phyloP scores from a whole-genome alignment of 2,113 vertebrate genomes.

The Sceloporus undulatus region DNA sequence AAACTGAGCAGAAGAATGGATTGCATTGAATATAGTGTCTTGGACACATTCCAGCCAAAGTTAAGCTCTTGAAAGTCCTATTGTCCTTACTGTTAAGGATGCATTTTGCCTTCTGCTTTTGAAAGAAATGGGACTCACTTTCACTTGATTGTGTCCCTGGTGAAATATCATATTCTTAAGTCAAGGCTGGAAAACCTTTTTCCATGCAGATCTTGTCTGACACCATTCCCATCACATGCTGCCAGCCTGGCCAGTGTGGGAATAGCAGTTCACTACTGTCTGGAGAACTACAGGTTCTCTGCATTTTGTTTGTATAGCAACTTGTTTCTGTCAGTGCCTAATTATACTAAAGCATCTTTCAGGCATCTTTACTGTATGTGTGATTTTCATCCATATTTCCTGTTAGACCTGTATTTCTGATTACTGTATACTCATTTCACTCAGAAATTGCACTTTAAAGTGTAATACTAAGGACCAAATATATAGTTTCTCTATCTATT shows the following conservation, averaged over 20 bases:
- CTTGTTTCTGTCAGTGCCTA: not conserved
- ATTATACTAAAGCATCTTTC: not conserved
- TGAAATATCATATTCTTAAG: not conserved
- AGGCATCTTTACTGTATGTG: not conserved
- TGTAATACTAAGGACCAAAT: not conserved
- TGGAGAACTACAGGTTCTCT: not conserved
- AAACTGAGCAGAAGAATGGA: constrained; percentile 38
- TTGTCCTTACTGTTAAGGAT: not conserved
- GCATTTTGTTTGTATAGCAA: not conserved
- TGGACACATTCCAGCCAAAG: not conserved
- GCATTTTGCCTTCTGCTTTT: not conserved
- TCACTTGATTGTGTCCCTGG: not conserved
- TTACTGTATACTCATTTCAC: not conserved
- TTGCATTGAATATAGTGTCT: constrained; percentile 30
- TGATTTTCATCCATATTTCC: not conserved
- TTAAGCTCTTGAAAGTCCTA: not conserved
- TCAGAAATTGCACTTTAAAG: constrained; percentile 1
- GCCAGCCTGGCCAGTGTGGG: not conserved
- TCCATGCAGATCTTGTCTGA: not conserved
- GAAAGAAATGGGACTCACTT: not conserved
- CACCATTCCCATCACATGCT: not conserved
- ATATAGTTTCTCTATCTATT: not conserved
- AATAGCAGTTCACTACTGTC: not conserved
- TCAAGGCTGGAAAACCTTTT: not conserved
- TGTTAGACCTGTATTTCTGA: not conserved